phyloP scores from a whole-genome alignment of 2,888 invertebrate species.

The Orgyia antiqua region DNA sequence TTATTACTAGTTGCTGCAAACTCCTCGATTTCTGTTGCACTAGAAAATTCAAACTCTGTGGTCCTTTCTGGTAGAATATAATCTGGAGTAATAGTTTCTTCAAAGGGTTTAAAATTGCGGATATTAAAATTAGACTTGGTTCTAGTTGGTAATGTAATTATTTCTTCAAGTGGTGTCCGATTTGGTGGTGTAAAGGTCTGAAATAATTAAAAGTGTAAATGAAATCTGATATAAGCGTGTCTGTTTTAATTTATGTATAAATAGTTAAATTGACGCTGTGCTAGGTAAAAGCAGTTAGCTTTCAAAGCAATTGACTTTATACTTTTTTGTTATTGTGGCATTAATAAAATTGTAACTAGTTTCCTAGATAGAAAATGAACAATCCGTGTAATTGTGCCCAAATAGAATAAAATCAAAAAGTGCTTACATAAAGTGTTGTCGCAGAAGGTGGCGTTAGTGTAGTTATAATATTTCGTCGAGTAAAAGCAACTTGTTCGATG shows the following conservation, averaged over 20 bases:
- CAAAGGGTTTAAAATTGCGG: slow-evolving; percentile 20
- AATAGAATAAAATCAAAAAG: too few species aligned
- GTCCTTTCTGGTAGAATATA: slow-evolving; percentile 18
- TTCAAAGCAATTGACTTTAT: too few species aligned
- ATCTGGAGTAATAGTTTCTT: slow-evolving; percentile 8
- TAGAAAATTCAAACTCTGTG: slow-evolving; percentile 10
- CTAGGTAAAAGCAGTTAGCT: too few species aligned
- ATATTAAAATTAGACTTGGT: slow-evolving; percentile 21
- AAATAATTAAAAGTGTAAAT: neutral
- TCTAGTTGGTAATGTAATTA: slow-evolving; percentile 32
- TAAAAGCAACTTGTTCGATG: slow-evolving; percentile 54
- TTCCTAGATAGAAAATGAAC: too few species aligned
- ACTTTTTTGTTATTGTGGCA: too few species aligned
- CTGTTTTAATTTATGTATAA: too few species aligned
- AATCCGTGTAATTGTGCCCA: too few species aligned
- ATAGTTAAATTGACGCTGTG: too few species aligned
- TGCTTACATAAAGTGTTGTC: slow-evolving; percentile 30
- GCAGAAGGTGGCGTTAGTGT: slow-evolving; percentile 39
- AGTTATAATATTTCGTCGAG: slow-evolving; percentile 27
- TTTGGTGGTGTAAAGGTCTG: slow-evolving; percentile 25
- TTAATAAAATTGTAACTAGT: too few species aligned
- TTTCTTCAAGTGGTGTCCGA: slow-evolving; percentile 27
- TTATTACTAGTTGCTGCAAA: slow-evolving; percentile 7
- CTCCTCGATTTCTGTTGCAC: slow-evolving; percentile 18
- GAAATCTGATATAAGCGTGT: too few species aligned